phyloP scores from a whole-genome alignment of 2,113 vertebrate species.

The Connochaetes taurinus region DNA sequence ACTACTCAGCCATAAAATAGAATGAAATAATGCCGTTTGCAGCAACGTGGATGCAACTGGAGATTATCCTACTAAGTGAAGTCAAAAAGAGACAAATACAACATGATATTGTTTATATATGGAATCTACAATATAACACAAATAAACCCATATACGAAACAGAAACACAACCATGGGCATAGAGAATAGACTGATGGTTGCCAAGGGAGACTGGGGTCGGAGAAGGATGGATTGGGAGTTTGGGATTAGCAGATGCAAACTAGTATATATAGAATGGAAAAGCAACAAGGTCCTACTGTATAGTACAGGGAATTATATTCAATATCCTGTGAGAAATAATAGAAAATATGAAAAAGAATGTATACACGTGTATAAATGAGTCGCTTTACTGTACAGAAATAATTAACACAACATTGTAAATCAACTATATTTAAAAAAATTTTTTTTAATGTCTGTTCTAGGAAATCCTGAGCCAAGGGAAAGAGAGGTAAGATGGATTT shows the following conservation, averaged over 20 bases:
- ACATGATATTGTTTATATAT: neutral
- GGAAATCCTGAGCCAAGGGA: neutral
- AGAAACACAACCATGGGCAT: neutral
- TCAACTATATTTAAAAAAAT: neutral
- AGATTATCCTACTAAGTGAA: neutral
- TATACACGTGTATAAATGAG: neutral
- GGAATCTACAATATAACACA: neutral
- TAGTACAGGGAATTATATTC: neutral
- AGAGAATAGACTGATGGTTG: neutral
- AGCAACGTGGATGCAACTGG: neutral
- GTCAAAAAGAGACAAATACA: neutral
- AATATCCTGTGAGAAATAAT: neutral
- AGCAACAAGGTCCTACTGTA: neutral
- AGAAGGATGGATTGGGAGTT: neutral
- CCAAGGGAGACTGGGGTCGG: neutral
- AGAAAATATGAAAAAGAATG: neutral
- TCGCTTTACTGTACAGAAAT: neutral
- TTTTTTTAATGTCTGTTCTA: neutral
- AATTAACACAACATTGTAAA: neutral
- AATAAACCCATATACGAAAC: neutral
- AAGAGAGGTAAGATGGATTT: neutral
- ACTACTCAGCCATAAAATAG: neutral
- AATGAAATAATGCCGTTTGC: neutral
- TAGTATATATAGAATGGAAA: neutral
- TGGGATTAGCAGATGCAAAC: neutral